These are phyloP conservation scores for Microplitis demolitor DNA, from an alignment of 1,140 invertebrate species.

Conservation along the genomic window DNA sequence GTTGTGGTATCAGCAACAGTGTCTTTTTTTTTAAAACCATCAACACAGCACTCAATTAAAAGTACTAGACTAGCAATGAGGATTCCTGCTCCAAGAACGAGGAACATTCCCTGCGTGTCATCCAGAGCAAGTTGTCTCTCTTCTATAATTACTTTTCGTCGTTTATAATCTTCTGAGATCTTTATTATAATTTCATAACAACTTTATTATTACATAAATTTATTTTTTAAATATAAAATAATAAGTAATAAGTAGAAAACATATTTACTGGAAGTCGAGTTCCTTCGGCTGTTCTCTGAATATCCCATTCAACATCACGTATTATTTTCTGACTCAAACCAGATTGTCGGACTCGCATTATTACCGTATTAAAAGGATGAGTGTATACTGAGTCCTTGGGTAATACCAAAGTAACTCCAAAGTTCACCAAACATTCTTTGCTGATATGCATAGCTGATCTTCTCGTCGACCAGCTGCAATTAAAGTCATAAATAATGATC, in stretches of 20 bases:
- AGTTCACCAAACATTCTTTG: constrained; percentile 72
- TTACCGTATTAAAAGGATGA: constrained; percentile 64
- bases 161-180: constrained; percentile 22
- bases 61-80: constrained; percentile 64
- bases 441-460: constrained; percentile 71
- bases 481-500: not conserved
- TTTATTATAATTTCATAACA: not conserved
- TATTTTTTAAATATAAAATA: not conserved
- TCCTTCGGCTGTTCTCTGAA: constrained; percentile 66
- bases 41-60: constrained; percentile 57
- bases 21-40: constrained; percentile 14
- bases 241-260: not conserved
- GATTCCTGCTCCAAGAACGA: constrained; percentile 71
- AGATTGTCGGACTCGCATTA: constrained; percentile 66
- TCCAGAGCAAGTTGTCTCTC: constrained; percentile 73
- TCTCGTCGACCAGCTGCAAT: constrained; percentile 57
- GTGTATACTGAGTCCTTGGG: constrained; percentile 68
- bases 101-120: constrained; percentile 80
- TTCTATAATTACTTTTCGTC: constrained; percentile 55
- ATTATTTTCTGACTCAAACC: constrained; percentile 70
- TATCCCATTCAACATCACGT: constrained; percentile 71
- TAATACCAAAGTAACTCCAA: constrained; percentile 68
- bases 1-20: not conserved
- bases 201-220: too few relatives aligned
- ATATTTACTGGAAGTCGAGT: constrained; percentile 63